These are phyloP conservation scores for Reinhardtius hippoglossoides DNA, from an alignment of 2,113 vertebrate species.

Conservation along the genomic window DNA sequence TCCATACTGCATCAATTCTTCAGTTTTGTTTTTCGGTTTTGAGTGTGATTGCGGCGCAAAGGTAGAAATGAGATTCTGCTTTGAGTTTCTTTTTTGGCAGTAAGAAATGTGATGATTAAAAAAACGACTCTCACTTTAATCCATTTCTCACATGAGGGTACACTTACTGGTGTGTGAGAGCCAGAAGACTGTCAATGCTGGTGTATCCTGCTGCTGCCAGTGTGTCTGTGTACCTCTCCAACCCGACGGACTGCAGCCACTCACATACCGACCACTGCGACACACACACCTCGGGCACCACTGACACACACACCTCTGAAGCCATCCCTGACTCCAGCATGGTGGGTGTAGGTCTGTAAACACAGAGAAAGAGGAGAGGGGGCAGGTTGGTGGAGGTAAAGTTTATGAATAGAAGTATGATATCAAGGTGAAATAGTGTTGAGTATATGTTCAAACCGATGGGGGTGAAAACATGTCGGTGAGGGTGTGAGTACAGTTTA, in stretches of 20 bases:
- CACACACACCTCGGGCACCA: conserved; percentile 90
- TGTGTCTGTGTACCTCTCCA: conserved; percentile 97
- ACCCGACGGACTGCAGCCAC: conserved; percentile 96
- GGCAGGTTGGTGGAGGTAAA: conserved; percentile 4
- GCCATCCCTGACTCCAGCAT: conserved; percentile 92
- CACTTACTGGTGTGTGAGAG: conserved; percentile 99
- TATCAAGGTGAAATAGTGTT: background rate
- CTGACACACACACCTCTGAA: conserved; percentile 89
- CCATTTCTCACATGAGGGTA: conserved; percentile 25
- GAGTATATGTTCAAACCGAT: no score
- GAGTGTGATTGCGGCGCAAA: background rate
- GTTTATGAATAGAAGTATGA: conserved; percentile 13
- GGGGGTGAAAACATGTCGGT: background rate
- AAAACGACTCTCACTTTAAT: background rate
- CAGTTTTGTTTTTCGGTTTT: background rate
- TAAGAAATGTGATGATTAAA: conserved; percentile 1
- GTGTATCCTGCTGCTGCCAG: conserved; percentile 96
- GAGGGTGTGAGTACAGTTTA: background rate
- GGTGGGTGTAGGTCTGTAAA: conserved; percentile 87
- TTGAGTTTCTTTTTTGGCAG: background rate
- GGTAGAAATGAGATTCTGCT: background rate
- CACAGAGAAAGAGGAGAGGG: conserved; percentile 5
- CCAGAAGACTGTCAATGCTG: conserved; percentile 92
- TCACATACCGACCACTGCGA: conserved; percentile 89
- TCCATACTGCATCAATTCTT: background rate